Evolutionary conservation across 2,888 invertebrate species (phyloP), one percentile per base, ranked within the genome.

Genomic region (Cephonodes hylas): DNA sequence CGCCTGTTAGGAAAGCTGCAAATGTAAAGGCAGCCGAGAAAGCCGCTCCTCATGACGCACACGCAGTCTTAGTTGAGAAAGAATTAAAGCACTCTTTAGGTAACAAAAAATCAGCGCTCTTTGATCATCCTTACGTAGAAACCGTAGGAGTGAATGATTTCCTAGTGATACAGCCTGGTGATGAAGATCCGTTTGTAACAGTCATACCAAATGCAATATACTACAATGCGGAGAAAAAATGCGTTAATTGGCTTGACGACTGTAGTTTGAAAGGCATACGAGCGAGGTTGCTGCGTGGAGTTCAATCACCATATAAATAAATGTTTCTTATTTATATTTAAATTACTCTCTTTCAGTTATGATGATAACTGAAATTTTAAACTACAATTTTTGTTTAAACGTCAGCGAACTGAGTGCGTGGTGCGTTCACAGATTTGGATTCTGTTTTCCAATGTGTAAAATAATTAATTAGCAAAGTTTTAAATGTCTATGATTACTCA

Each of bases 191-290:
- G 0, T 87, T 79, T 46, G 87, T 85, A 0, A 89, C 89, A 0
- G 73, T 88, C 1, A 67, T 88, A 6, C 89, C 89, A 0, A 89
- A 89, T 59, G 73, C 78, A n/a, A 81, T 89, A 5, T 85, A 83
- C 59, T 89, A 89, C 42, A 69, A 76, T 25, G 69, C 79, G 7
- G 86, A 89, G 66, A 89, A 85, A 63, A 75, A 77, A 63, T 89
- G 89, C 45, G 84, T 84, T 0, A 89, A 89, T 64, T 89, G 89
- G 89, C 62, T 89, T 13, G 86, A 86, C 23, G 85, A 86, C 48
- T 89, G 89, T 61, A 84, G 77, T 60, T 60, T 80, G 6, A 76
- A 73, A 42, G 89, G 89, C 0, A 73, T 89, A 2, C 72, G 84
- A 23, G 61, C 71, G 0, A 74, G 76, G 25, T 64, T 88, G 1